Evolutionary conservation across 2,113 vertebrate species (phyloP), one percentile per base, ranked within the genome.

Genomic region (Paedocypris sp.): DNA sequence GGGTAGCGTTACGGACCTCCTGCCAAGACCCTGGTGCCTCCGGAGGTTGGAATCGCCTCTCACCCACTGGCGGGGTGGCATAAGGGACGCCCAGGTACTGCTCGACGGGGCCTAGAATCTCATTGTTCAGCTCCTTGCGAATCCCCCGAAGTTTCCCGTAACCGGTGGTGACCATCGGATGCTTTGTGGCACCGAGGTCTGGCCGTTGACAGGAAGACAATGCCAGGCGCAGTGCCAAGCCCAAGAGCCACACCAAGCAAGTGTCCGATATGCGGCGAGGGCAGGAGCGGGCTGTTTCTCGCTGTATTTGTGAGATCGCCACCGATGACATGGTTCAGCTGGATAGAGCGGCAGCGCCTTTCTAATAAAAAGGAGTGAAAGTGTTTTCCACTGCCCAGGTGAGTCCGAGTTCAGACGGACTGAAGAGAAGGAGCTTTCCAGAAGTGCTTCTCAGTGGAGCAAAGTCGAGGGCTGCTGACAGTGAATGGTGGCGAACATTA

Each of bases 21-120:
- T 90, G 86, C 91, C 91, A 93, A 16, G 91, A 93, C 11, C 89
- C 91, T 0, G 91, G 91, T 0, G 91, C 90, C 79, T 93, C 91
- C 0, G 91, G 91, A 0, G 90, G 90, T 78, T 93, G 91, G 75
- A 93, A 93, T 32, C 91, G 87, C 1, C 90, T 84, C 67, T 89
- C 88, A 1, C 91, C 91, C 2, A 92, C 39, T 4, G 91, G 90
- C 0, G 91, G 83, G 0, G 90, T 92, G 77, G 91, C 91, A 6
- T 91, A 94, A 2, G 91, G 91, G 65, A 94, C 87, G 4, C 91
- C 90, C 74, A 94, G 68, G 73, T 83, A 93, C 76, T 91, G 90
- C 63, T 91, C 90, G 49, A 93, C 91, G 0, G 91, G 90, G 20
- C 91, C 91, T 59, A 94, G 80, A 77, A 93, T 91, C 78, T 94